Evolutionary conservation across 1,140 invertebrate species (phyloP), one percentile per base, ranked within the genome.

Genomic region (Sycobia sp.): DNA sequence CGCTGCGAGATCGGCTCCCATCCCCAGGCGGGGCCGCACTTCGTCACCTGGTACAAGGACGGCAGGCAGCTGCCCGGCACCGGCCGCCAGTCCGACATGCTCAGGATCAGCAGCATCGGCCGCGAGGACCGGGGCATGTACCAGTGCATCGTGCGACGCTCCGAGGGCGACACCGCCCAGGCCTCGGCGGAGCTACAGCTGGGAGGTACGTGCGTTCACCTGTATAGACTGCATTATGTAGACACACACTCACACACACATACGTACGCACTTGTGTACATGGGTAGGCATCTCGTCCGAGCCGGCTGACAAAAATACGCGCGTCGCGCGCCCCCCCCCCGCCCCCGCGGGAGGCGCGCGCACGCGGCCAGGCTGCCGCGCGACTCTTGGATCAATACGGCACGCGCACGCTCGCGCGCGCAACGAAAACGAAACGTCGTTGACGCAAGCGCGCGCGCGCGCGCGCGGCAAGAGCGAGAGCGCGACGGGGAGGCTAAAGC

Each of bases 81-180:
- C 11, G 87, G 87, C 8, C 80, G 88, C 67, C 84, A 87, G 67
- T 84, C 84, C 27, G 88, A 90, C 69, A 84, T 86, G 36, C 71
- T 93, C 23, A 81, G 86, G 34, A 82, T 90, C 43, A 85, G 86
- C 59, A 84, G 89, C 62, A 90, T 92, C 57, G 86, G 87, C 69
- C 80, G 90, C 67, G 89, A 91, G 69, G 90, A 91, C 77, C 82
- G 90, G 66, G 92, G 92, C 62, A 94, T 94, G 90, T 94, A 94
- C 78, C 91, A 93, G 72, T 93, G 91, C 74, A 85, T 94, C 65
- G 91, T 91, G 0, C 84, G 86, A 55, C 78, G 88, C 57, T 85
- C 89, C 20, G 89, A 91, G 67, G 86, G 88, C 9, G 90, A 93
- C 68, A 90, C 88, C 2, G 89, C 89, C 16, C 92, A 94, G 76